phyloP scores from a whole-genome alignment of 2,888 invertebrate genomes.

The Isoperla grammatica region DNA sequence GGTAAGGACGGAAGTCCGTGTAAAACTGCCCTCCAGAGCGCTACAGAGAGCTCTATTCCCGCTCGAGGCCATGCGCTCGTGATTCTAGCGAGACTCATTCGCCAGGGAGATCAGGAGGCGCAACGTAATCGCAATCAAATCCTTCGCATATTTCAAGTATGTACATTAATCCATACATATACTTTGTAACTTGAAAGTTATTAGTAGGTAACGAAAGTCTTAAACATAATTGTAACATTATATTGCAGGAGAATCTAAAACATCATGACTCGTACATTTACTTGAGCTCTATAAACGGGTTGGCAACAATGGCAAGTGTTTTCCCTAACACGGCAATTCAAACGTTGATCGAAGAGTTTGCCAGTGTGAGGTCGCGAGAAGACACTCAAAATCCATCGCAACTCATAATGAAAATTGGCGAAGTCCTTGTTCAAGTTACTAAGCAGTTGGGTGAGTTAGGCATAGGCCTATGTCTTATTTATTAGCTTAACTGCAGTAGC shows the following conservation, averaged over 20 bases:
- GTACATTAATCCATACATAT: background rate
- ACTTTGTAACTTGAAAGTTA: background rate
- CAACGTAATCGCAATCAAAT: constrained; percentile 59
- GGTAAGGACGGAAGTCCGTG: constrained; percentile 43
- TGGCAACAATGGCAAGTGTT: constrained; percentile 59
- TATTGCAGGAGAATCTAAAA: constrained; percentile 61
- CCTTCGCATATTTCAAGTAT: constrained; percentile 66
- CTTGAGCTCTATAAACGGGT: constrained; percentile 67
- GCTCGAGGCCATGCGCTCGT: constrained; percentile 76
- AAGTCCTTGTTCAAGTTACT: constrained; percentile 68
- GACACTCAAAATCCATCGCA: constrained; percentile 47
- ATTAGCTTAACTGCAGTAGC: background rate
- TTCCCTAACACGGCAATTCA: constrained; percentile 61
- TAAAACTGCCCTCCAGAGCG: constrained; percentile 59
- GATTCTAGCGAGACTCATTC: constrained; percentile 63
- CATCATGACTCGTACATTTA: constrained; percentile 80
- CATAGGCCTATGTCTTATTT: too few species aligned
- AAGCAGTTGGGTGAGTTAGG: constrained; percentile 63
- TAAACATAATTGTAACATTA: background rate
- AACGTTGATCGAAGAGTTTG: constrained; percentile 62
- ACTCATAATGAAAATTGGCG: constrained; percentile 71
- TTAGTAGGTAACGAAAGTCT: background rate
- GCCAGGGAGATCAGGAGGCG: constrained; percentile 57
- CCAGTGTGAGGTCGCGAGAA: constrained; percentile 39
- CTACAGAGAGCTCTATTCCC: constrained; percentile 67